Percentiles rank a stretch among this genome's conserved stretches.
Evolutionary conservation across 2,113 vertebrate genomes (phyloP).

Genomic region (Crotalus viridis): DNA sequence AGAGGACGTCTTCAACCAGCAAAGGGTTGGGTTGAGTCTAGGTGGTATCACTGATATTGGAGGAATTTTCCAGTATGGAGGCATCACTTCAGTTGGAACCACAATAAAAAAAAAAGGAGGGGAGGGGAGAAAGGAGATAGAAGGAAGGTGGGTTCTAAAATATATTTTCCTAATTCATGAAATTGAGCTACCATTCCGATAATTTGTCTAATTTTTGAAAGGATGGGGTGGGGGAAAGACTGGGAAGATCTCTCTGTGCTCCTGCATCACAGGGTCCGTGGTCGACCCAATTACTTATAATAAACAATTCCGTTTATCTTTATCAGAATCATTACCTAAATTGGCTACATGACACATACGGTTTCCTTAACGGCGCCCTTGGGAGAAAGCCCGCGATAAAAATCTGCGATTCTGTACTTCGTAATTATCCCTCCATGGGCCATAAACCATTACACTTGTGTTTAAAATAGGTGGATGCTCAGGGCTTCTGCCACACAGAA

Average conservation of each 20-base stretch:
- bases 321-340: conserved; percentile 98
- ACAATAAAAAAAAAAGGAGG: background rate
- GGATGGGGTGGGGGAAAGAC: fast-evolving
- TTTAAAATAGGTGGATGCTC: conserved; percentile 76
- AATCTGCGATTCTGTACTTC: conserved; percentile 83
- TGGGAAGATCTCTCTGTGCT: conserved; percentile 10
- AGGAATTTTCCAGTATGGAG: background rate
- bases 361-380: conserved; percentile 88
- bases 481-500: conserved; percentile 63
- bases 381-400: conserved; percentile 77
- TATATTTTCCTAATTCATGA: background rate
- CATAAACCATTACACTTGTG: conserved; percentile 81
- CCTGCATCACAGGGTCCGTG: conserved; percentile 70
- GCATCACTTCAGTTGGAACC: background rate
- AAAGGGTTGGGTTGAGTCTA: background rate
- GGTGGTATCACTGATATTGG: background rate
- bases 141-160: background rate
- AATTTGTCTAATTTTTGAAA: background rate
- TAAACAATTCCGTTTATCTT: conserved; percentile 97
- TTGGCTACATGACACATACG: conserved; percentile 94
- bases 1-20: background rate
- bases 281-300: conserved; percentile 95
- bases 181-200: background rate
- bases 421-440: conserved; percentile 92
- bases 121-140: background rate